Evolutionary conservation across 2,888 invertebrate species (phyloP).

Genomic region (Drosophila vallismaia): DNA sequence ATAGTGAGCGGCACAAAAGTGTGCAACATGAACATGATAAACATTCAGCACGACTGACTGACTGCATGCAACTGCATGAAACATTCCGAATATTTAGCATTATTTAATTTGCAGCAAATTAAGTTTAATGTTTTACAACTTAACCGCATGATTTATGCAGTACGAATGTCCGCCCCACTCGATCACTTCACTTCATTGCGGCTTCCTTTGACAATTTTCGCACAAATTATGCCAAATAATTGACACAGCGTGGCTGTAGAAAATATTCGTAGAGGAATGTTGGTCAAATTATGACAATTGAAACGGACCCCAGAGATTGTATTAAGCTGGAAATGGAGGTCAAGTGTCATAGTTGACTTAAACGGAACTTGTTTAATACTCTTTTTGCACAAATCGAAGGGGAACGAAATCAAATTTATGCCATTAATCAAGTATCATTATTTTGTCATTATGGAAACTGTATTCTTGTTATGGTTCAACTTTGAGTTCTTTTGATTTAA

Average conservation of each 20-base stretch:
- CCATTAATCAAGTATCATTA: not conserved
- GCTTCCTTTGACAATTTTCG: constrained; percentile 52
- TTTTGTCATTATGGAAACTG: no score
- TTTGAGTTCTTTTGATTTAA: not conserved
- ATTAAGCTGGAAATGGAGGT: constrained; percentile 31
- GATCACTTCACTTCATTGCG: constrained; percentile 7
- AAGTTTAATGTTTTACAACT: constrained; percentile 65
- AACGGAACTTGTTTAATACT: constrained; percentile 6
- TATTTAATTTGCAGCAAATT: constrained; percentile 77
- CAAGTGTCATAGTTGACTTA: constrained; percentile 15
- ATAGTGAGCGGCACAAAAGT: constrained; percentile 56
- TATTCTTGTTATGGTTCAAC: not conserved
- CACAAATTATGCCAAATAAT: constrained; percentile 71
- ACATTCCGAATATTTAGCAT: constrained; percentile 61
- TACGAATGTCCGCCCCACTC: constrained; percentile 26
- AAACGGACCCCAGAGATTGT: constrained; percentile 31
- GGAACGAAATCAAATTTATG: not conserved
- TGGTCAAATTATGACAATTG: constrained; percentile 24
- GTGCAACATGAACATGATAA: constrained; percentile 51
- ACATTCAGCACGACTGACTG: constrained; percentile 24
- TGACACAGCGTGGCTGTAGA: constrained; percentile 45
- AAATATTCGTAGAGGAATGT: not conserved
- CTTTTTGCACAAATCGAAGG: not conserved
- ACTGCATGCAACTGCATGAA: constrained; percentile 48
- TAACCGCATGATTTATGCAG: constrained; percentile 75